A percentile compares a stretch with the other conserved stretches of the same genome.
phyloP scores from a whole-genome alignment of 2,888 invertebrate genomes.

The Schizaphis graminum region DNA sequence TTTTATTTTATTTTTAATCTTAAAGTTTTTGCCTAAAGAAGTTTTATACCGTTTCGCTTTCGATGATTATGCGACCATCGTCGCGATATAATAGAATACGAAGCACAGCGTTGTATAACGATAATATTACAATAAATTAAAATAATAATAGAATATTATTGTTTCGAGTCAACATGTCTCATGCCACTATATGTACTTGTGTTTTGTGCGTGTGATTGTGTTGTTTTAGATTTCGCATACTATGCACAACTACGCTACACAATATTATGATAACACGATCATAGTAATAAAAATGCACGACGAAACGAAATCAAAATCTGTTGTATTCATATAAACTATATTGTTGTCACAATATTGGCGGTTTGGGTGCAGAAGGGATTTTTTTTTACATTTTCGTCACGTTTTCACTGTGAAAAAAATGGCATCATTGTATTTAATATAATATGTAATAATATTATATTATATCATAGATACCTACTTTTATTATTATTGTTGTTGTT shows the following conservation, averaged over 20 bases:
- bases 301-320: background rate
- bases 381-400: background rate
- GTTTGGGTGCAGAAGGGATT: background rate
- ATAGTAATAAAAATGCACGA: background rate
- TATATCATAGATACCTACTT: too few relatives aligned
- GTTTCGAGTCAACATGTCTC: background rate
- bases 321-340: background rate
- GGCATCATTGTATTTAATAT: background rate
- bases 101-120: background rate
- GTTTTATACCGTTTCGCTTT: background rate
- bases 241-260: background rate
- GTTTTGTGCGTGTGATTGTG: background rate
- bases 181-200: background rate
- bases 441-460: background rate
- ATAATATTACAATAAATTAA: constrained; percentile 6
- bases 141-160: constrained; percentile 9
- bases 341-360: background rate
- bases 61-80: background rate
- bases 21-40: background rate
- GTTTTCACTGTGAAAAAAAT: background rate
- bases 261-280: background rate
- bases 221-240: background rate
- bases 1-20: background rate
- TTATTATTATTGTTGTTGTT: background rate
- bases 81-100: background rate